Conservation (phyloP, 2,888 invertebrate genomes). For the Machimus atricapillus region DNA sequence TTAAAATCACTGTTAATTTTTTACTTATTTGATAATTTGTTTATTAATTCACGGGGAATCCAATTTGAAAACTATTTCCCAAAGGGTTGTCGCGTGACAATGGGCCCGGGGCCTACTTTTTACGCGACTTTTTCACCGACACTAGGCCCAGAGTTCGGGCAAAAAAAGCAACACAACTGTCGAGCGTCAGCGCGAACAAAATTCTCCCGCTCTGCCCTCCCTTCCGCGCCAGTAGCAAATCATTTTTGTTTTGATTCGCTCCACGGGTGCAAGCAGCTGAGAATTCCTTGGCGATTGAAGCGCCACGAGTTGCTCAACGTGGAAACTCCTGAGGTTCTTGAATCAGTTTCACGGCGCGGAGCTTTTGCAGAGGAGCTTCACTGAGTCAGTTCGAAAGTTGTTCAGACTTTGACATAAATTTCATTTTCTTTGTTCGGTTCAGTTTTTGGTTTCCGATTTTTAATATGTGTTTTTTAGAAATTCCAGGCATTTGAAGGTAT, state of each 20-base stretch:
- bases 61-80: not conserved
- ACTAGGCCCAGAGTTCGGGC: not conserved
- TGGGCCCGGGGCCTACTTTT: not conserved
- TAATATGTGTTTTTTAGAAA: too few relatives aligned
- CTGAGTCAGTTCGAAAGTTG: not conserved
- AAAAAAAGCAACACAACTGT: not conserved
- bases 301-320: not conserved
- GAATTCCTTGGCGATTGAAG: not conserved
- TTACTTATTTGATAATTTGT: not conserved
- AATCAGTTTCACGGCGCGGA: not conserved
- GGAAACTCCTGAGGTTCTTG: not conserved
- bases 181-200: not conserved
- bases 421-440: too few relatives aligned
- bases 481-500: too few relatives aligned
- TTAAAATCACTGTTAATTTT: not conserved
- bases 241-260: not conserved
- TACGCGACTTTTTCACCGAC: not conserved
- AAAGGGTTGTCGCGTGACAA: not conserved
- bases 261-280: not conserved
- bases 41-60: not conserved
- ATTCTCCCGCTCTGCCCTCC: not conserved
- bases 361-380: not conserved
- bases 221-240: not conserved
- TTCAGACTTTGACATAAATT: not conserved
- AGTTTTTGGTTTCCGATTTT: too few relatives aligned